These are phyloP conservation scores for Pachycephala philippinensis DNA, from an alignment of 2,113 vertebrate species.

Conservation along the genomic window DNA sequence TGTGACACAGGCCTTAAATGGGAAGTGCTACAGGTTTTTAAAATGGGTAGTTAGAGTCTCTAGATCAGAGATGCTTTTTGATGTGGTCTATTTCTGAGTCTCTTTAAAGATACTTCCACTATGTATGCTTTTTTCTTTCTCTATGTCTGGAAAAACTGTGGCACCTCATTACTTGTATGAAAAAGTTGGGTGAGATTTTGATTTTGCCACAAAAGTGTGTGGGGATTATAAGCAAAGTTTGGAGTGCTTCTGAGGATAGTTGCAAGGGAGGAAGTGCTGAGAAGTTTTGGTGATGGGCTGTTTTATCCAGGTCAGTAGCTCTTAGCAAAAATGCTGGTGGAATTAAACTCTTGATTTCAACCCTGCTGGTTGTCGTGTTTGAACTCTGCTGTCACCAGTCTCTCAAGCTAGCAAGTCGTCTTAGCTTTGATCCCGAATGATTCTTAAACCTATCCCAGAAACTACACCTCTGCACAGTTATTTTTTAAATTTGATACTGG, in stretches of 20 bases:
- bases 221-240: background rate
- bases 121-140: background rate
- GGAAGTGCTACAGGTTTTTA: background rate
- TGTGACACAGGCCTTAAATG: background rate
- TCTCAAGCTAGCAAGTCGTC: background rate
- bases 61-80: background rate
- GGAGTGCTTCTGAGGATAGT: background rate
- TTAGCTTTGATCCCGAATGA: background rate
- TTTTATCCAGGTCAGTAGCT: background rate
- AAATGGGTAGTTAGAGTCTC: background rate
- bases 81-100: background rate
- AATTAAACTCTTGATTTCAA: background rate
- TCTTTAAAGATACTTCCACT: background rate
- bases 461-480: background rate
- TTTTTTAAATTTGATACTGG: background rate
- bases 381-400: background rate
- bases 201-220: background rate
- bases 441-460: background rate
- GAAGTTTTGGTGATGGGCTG: background rate
- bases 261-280: background rate
- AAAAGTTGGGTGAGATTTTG: background rate
- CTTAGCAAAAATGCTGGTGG: background rate
- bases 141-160: background rate
- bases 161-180: background rate
- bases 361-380: background rate